Percentiles rank a stretch among this genome's conserved stretches.
Conservation (phyloP, 2,888 invertebrate species). For the Drosophila infuscata region DNA sequence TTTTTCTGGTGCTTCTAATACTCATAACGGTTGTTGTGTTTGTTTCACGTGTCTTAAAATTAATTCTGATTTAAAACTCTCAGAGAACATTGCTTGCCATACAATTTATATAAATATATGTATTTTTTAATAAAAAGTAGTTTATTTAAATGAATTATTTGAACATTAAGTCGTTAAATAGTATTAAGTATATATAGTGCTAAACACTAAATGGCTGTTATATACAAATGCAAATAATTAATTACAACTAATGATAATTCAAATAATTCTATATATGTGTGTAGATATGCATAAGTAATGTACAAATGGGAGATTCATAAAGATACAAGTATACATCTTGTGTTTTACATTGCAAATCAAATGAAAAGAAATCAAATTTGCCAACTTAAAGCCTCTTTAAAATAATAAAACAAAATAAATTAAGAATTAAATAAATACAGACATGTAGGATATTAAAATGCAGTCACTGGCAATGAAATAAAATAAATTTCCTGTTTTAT, state of each 20-base stretch:
- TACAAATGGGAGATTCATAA: constrained; percentile 67
- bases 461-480: constrained; percentile 70
- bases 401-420: constrained; percentile 55
- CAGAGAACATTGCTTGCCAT: not conserved
- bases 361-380: constrained; percentile 45
- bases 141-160: constrained; percentile 24
- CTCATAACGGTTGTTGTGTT: constrained; percentile 44
- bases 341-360: constrained; percentile 23
- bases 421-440: constrained; percentile 49
- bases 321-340: constrained; percentile 14
- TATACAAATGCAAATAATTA: constrained; percentile 32
- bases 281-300: constrained; percentile 38
- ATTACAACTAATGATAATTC: not conserved
- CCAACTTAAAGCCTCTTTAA: constrained; percentile 73
- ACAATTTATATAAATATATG: not conserved
- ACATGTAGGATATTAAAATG: constrained; percentile 52
- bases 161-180: constrained; percentile 13
- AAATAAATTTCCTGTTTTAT: constrained; percentile 3
- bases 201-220: constrained; percentile 23
- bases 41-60: constrained; percentile 16
- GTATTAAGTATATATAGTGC: constrained; percentile 9
- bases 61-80: constrained; percentile 24
- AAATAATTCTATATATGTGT: not conserved
- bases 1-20: constrained; percentile 23
- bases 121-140: constrained; percentile 3